Conservation (phyloP, 2,888 invertebrate genomes). For the Mesorhabditis spiculigera region DNA sequence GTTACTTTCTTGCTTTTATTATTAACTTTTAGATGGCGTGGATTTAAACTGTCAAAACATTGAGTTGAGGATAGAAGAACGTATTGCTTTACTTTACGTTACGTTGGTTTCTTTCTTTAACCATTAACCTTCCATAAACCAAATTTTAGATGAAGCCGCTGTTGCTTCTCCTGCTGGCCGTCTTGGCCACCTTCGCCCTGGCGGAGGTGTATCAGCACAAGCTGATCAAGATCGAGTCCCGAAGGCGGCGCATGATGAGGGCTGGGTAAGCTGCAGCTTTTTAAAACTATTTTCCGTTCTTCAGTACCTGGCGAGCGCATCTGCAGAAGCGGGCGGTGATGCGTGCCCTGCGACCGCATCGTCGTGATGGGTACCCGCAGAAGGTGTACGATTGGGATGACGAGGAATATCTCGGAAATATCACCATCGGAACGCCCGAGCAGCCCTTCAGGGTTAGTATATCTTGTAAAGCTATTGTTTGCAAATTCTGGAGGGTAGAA, state of each 20-base stretch:
- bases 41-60: too few relatives aligned
- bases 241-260: not conserved
- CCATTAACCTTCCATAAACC: too few relatives aligned
- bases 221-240: not conserved
- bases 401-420: slow-evolving; percentile 6
- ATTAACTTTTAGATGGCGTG: too few relatives aligned
- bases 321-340: not conserved
- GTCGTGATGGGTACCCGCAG: not conserved
- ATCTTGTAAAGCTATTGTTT: not conserved
- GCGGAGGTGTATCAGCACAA: not conserved
- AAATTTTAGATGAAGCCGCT: not conserved
- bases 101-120: too few relatives aligned
- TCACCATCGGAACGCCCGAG: slow-evolving; percentile 2
- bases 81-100: too few relatives aligned
- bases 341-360: not conserved
- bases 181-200: not conserved
- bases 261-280: not conserved
- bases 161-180: not conserved
- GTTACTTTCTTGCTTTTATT: too few relatives aligned
- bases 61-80: too few relatives aligned
- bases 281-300: not conserved
- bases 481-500: not conserved
- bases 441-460: not conserved
- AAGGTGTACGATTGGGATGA: slow-evolving; percentile 4
- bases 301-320: not conserved